phyloP scores from a whole-genome alignment of 2,888 invertebrate species.

The Melitaea athalia region DNA sequence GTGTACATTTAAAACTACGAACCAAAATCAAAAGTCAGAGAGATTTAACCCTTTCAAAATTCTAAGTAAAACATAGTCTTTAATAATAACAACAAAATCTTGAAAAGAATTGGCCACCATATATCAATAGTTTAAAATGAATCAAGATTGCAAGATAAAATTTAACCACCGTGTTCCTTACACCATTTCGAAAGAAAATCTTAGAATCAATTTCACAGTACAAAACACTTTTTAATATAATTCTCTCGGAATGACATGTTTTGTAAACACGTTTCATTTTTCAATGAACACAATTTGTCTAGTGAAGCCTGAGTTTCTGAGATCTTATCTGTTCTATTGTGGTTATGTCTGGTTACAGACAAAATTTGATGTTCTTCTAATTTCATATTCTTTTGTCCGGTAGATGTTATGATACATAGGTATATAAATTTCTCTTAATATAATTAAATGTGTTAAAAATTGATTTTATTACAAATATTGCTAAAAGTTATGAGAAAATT shows the following conservation, averaged over 20 bases:
- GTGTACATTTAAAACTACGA: no score
- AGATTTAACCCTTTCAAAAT: background rate
- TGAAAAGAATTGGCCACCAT: background rate
- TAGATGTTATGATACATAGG: conserved; percentile 7
- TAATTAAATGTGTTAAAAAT: no score
- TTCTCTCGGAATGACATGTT: conserved; percentile 70
- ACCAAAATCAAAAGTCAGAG: background rate
- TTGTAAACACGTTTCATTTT: conserved; percentile 68
- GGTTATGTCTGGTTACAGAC: conserved; percentile 55
- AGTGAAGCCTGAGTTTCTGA: conserved; percentile 61
- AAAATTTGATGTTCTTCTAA: conserved; percentile 42
- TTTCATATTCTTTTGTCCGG: conserved; percentile 41
- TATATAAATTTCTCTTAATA: background rate
- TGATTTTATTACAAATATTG: no score
- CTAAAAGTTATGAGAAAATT: no score
- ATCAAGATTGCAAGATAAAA: conserved; percentile 36
- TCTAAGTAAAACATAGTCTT: background rate
- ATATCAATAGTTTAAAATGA: background rate
- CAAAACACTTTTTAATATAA: conserved; percentile 57
- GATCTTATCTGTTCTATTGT: conserved; percentile 75
- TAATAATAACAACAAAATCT: background rate
- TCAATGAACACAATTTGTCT: conserved; percentile 71
- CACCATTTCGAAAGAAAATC: conserved; percentile 41
- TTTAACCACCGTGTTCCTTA: conserved; percentile 42
- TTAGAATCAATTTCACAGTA: conserved; percentile 71